Conservation (phyloP, 2,113 vertebrate species). For the Microcebus lehilahytsara region DNA sequence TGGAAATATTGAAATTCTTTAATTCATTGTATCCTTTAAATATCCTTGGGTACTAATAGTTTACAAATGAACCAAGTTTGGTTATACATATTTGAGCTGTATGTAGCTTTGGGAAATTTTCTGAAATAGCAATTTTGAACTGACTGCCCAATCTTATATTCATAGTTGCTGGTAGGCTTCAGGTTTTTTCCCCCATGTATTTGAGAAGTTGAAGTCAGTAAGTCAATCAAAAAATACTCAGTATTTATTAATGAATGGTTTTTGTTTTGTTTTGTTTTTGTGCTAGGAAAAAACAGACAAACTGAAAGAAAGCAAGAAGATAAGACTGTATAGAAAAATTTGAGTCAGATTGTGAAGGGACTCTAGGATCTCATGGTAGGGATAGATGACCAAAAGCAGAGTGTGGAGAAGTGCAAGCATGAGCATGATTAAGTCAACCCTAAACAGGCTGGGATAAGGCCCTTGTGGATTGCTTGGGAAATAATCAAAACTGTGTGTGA, state of each 20-base stretch:
- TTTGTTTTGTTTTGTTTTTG: not conserved
- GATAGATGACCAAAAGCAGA: not conserved
- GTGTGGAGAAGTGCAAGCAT: not conserved
- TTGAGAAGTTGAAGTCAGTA: not conserved
- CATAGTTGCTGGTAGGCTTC: not conserved
- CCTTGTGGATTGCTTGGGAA: not conserved
- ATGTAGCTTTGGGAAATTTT: not conserved
- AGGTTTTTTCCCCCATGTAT: not conserved
- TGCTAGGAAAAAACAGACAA: not conserved
- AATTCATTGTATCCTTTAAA: not conserved
- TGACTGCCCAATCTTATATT: not conserved
- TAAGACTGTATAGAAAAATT: not conserved
- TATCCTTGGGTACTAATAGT: not conserved
- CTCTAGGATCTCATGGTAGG: not conserved
- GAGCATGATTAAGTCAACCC: not conserved
- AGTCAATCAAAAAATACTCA: not conserved
- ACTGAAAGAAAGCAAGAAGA: not conserved
- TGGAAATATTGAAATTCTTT: not conserved
- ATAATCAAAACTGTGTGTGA: not conserved
- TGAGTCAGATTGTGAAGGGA: not conserved
- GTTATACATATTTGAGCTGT: not conserved
- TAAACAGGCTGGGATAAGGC: not conserved
- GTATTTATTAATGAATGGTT: not conserved
- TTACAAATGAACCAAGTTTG: not conserved
- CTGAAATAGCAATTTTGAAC: constrained; percentile 24